Conservation (phyloP, 1,140 invertebrate species). For the Heliconius nattereri region DNA sequence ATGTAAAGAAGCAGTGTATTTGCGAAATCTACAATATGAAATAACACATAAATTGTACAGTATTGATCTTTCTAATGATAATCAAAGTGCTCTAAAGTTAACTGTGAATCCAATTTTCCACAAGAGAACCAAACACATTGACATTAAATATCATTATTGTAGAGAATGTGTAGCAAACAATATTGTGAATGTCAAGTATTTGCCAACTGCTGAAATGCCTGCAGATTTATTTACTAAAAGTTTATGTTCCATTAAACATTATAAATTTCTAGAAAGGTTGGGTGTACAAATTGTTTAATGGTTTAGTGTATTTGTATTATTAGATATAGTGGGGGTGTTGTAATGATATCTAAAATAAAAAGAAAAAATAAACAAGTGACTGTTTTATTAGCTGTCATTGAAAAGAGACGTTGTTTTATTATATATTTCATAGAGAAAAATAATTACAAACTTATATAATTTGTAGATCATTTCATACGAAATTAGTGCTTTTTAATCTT, state of each 20-base stretch:
- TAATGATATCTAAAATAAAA: no score
- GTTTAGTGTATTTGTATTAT: no score
- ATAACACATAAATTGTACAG: slow-evolving; percentile 2
- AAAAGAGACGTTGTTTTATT: no score
- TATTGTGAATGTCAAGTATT: slow-evolving; percentile 12
- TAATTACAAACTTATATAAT: no score
- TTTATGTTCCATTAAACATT: slow-evolving; percentile 11
- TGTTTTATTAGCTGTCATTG: no score
- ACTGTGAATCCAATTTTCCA: neutral
- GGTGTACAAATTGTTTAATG: no score
- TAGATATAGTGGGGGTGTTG: no score
- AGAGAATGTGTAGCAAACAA: neutral
- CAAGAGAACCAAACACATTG: slow-evolving; percentile 12
- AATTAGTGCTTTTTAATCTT: no score
- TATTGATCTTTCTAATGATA: slow-evolving; percentile 22
- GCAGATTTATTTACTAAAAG: neutral
- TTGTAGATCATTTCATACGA: no score
- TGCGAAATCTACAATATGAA: slow-evolving; percentile 18
- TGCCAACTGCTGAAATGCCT: neutral
- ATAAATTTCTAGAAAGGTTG: neutral
- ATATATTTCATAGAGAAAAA: no score
- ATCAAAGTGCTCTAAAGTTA: slow-evolving; percentile 12
- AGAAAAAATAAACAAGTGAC: no score
- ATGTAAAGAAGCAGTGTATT: slow-evolving; percentile 29
- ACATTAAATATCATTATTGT: slow-evolving; percentile 16